Evolutionary conservation across 2,113 vertebrate species (phyloP).

Genomic region (Crotalus horridus): DNA sequence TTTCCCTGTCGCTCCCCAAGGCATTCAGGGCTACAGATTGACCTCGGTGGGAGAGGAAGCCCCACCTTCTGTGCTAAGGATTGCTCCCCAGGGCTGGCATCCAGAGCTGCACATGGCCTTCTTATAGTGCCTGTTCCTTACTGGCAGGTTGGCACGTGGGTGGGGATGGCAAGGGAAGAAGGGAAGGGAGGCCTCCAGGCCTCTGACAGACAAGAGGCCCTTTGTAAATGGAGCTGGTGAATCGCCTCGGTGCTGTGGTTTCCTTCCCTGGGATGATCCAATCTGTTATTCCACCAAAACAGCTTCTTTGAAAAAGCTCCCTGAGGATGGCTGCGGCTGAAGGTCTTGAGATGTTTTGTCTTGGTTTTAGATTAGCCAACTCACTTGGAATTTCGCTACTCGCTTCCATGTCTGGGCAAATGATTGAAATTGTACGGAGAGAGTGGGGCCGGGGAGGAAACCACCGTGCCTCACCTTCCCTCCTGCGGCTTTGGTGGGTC

Average conservation of each 20-base stretch:
- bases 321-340: conserved; percentile 8
- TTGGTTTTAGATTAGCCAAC: neutral
- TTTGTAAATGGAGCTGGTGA: conserved; percentile 46
- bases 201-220: conserved; percentile 54
- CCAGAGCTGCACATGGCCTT: neutral
- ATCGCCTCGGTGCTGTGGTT: conserved; percentile 53
- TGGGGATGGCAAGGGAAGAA: neutral
- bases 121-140: neutral
- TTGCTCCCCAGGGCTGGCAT: neutral
- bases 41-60: neutral
- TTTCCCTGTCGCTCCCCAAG: neutral
- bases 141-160: neutral
- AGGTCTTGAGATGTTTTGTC: neutral
- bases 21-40: neutral
- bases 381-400: neutral
- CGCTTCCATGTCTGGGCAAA: neutral
- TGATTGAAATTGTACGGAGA: neutral
- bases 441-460: fast-evolving
- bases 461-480: fast-evolving
- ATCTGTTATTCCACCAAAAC: conserved; percentile 63
- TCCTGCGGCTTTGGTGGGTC: neutral
- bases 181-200: neutral
- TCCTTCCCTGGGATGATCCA: conserved; percentile 62
- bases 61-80: neutral
- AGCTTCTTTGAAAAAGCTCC: conserved; percentile 35